phyloP scores from a whole-genome alignment of 1,140 invertebrate species.

The Drosophila funebris region DNA sequence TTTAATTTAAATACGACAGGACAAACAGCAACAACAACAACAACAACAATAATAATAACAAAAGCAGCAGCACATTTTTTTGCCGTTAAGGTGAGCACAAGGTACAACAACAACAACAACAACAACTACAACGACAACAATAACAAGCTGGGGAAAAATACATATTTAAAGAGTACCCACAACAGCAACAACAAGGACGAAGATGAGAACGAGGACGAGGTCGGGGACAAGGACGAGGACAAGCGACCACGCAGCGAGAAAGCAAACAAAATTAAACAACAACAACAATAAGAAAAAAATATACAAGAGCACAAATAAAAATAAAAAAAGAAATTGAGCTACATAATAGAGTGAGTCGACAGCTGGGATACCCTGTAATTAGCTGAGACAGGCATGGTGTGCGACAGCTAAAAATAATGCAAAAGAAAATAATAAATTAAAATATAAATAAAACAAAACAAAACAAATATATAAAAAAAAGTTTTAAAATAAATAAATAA shows the following conservation, averaged over 20 bases:
- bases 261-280: conserved; percentile 81
- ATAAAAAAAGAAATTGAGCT: conserved; percentile 1
- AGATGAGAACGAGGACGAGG: not conserved
- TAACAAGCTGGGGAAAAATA: conserved; percentile 51
- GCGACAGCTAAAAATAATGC: no score
- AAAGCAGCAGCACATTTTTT: conserved; percentile 67
- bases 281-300: conserved; percentile 43
- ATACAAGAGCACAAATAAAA: conserved; percentile 6
- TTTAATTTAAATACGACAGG: conserved; percentile 82
- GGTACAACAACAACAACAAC: conserved; percentile 58
- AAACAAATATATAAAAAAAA: no score
- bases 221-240: not conserved
- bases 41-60: conserved; percentile 49
- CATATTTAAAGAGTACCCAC: conserved; percentile 75
- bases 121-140: conserved; percentile 46
- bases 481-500: no score
- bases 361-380: not conserved
- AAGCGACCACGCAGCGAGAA: conserved; percentile 46
- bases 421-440: no score
- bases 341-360: not conserved
- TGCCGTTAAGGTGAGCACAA: conserved; percentile 77
- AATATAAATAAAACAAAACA: no score
- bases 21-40: conserved; percentile 41
- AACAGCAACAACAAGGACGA: not conserved
- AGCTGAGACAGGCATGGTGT: not conserved